Evolutionary conservation across 2,113 vertebrate genomes (phyloP).

Genomic region (Datnioides undecimradiatus): DNA sequence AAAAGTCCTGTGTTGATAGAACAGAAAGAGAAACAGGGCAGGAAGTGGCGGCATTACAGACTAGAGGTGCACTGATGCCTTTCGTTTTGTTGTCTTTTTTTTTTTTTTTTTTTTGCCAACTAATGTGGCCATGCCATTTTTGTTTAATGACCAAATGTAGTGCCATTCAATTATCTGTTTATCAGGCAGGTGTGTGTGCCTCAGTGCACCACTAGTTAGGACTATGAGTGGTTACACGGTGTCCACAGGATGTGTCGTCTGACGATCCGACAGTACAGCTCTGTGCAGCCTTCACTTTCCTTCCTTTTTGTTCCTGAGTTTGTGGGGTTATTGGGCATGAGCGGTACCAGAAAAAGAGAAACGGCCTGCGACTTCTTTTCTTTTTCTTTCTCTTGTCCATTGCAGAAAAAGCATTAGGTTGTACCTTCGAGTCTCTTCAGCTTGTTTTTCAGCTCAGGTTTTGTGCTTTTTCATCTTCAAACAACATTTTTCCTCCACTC

Average conservation of each 20-base stretch:
- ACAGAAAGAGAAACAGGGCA: slow-evolving; percentile 31
- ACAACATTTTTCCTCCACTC: slow-evolving; percentile 7
- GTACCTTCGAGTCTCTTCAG: slow-evolving; percentile 32
- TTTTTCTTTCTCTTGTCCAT: slow-evolving; percentile 21
- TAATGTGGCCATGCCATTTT: not conserved
- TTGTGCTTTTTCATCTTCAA: slow-evolving; percentile 71
- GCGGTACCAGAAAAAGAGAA: slow-evolving; percentile 40
- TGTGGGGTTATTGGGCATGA: slow-evolving; percentile 31
- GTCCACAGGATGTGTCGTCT: slow-evolving; percentile 12
- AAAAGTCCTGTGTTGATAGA: slow-evolving; percentile 3
- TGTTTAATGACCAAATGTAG: slow-evolving; percentile 19
- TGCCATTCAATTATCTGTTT: slow-evolving; percentile 5
- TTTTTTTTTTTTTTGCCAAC: not conserved
- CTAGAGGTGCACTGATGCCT: slow-evolving; percentile 42
- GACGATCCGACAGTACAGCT: slow-evolving; percentile 14
- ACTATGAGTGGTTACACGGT: slow-evolving; percentile 10
- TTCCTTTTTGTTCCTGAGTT: slow-evolving; percentile 67
- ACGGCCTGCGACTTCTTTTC: slow-evolving; percentile 20
- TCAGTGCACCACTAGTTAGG: slow-evolving; percentile 46
- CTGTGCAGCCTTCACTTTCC: slow-evolving; percentile 9
- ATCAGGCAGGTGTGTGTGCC: not conserved
- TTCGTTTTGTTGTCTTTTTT: slow-evolving; percentile 1
- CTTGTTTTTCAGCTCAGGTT: slow-evolving; percentile 46
- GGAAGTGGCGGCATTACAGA: slow-evolving; percentile 23
- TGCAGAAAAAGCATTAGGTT: slow-evolving; percentile 45